Evolutionary conservation across 2,113 vertebrate genomes (phyloP).

Genomic region (Triplophysa siluroides): DNA sequence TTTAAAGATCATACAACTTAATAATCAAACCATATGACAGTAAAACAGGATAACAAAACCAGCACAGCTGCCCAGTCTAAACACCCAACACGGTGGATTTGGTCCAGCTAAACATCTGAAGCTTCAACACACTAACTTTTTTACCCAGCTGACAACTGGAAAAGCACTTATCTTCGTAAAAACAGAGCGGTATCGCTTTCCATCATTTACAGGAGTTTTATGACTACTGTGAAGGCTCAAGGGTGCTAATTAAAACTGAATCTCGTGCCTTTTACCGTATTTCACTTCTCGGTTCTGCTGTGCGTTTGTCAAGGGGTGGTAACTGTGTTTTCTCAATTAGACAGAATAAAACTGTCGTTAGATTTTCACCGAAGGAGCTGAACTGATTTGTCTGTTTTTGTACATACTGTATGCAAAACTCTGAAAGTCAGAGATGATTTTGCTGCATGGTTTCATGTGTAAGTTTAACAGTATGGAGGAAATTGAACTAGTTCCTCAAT

Average conservation of each 20-base stretch:
- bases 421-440: constrained; percentile 16
- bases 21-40: constrained; percentile 3
- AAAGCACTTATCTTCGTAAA: constrained; percentile 80
- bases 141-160: constrained; percentile 74
- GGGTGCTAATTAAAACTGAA: constrained; percentile 83
- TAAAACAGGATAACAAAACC: constrained; percentile 58
- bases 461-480: constrained; percentile 42
- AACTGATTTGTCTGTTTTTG: constrained; percentile 32
- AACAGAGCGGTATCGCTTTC: constrained; percentile 67
- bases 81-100: constrained; percentile 61
- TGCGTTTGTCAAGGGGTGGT: constrained; percentile 41
- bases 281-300: constrained; percentile 41
- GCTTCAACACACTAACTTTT: constrained; percentile 70
- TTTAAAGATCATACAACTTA: neutral
- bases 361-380: constrained; percentile 17
- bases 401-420: neutral
- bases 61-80: constrained; percentile 68
- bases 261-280: constrained; percentile 50
- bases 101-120: constrained; percentile 71
- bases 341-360: constrained; percentile 58
- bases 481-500: constrained; percentile 32
- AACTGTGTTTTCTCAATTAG: constrained; percentile 61
- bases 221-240: constrained; percentile 73
- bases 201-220: constrained; percentile 68
- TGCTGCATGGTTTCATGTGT: constrained; percentile 17